A percentile compares a stretch with the other conserved stretches of the same genome.
These are phyloP conservation scores for Melinopterus prodromus DNA, from an alignment of 2,888 invertebrate species.

Conservation along the genomic window DNA sequence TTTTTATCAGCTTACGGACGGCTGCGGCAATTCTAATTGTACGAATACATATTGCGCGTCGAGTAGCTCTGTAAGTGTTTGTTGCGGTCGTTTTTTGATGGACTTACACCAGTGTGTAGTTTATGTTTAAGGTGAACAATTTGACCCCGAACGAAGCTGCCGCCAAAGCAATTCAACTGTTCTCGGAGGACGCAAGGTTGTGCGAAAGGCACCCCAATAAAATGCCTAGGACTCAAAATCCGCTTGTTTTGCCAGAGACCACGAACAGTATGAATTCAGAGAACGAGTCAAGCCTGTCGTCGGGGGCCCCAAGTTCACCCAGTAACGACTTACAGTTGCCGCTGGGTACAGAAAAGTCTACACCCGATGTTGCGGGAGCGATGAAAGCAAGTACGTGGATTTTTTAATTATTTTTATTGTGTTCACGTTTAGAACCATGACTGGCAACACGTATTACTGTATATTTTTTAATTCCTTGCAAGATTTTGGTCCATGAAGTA, in stretches of 20 bases:
- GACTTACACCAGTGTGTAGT: conserved; percentile 23
- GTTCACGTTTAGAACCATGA: not conserved
- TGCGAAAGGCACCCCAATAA: conserved; percentile 81
- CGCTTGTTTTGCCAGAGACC: conserved; percentile 38
- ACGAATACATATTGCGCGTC: conserved; percentile 90
- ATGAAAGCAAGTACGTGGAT: conserved; percentile 33
- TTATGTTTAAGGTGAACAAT: conserved; percentile 67
- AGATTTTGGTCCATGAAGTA: too few relatives aligned
- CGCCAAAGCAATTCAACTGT: conserved; percentile 85
- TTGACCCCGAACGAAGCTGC: conserved; percentile 90
- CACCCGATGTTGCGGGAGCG: conserved; percentile 40
- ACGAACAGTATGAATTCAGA: conserved; percentile 30
- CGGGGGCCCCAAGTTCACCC: conserved; percentile 42
- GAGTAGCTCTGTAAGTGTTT: conserved; percentile 76
- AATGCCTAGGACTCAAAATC: conserved; percentile 69
- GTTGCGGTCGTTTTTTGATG: not conserved
- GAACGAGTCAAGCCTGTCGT: conserved; percentile 27
- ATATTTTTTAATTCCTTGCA: too few relatives aligned
- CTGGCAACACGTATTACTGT: too few relatives aligned
- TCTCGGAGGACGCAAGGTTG: conserved; percentile 83
- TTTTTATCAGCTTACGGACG: conserved; percentile 91
- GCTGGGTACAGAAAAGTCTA: conserved; percentile 47
- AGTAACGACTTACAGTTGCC: conserved; percentile 51
- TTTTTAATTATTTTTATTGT: not conserved
- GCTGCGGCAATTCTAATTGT: conserved; percentile 90